phyloP scores from a whole-genome alignment of 2,888 invertebrate species.

The Noctuana brunneofusca region DNA sequence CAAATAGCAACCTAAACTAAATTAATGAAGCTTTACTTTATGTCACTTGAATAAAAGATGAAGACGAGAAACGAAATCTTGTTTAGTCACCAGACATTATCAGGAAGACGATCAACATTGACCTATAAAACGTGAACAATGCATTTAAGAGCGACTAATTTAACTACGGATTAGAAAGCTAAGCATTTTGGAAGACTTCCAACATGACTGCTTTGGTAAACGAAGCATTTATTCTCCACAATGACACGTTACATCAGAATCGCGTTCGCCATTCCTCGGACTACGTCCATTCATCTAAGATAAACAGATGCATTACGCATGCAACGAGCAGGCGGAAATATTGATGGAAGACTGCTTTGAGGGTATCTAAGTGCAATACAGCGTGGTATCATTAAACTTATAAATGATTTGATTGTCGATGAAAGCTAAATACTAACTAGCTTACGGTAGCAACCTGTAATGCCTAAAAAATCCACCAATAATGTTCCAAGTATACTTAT shows the following conservation, averaged over 20 bases:
- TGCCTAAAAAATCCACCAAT: neutral
- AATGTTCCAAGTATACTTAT: no score
- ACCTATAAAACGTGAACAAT: slow-evolving; percentile 27
- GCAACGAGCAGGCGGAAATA: neutral
- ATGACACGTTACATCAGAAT: slow-evolving; percentile 34
- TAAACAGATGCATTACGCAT: slow-evolving; percentile 22
- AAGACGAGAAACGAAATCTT: neutral
- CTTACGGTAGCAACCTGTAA: no score
- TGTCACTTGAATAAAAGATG: neutral
- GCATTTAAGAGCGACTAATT: slow-evolving; percentile 21
- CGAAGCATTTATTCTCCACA: slow-evolving; percentile 41
- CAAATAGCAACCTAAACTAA: neutral
- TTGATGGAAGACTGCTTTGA: neutral
- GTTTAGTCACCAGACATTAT: slow-evolving; percentile 5
- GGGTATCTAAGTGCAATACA: neutral
- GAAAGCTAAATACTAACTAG: neutral
- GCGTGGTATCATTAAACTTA: neutral
- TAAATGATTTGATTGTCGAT: neutral
- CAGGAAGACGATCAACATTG: slow-evolving; percentile 20
- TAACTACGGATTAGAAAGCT: slow-evolving; percentile 28
- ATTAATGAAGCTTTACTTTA: neutral
- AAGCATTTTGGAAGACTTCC: slow-evolving; percentile 40
- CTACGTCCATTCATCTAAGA: slow-evolving; percentile 18
- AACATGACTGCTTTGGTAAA: slow-evolving; percentile 35
- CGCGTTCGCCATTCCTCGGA: slow-evolving; percentile 8